These are phyloP conservation scores for Nestor notabilis DNA, from an alignment of 2,113 vertebrate species.

Conservation along the genomic window DNA sequence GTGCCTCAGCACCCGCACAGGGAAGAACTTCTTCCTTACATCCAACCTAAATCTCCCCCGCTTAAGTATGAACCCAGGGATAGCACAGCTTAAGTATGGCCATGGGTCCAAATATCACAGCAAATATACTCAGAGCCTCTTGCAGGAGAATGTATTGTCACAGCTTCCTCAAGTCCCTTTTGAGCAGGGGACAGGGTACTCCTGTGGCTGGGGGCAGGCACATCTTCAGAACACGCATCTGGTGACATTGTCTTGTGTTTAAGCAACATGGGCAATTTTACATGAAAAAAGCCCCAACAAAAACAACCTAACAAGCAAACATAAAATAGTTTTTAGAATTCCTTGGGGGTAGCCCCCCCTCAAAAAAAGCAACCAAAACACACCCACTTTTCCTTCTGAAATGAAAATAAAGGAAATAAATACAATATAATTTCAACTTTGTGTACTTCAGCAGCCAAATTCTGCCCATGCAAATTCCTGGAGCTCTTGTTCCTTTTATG, in stretches of 20 bases:
- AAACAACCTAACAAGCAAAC: not conserved
- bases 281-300: not conserved
- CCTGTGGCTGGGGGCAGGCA: not conserved
- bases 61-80: not conserved
- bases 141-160: not conserved
- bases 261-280: not conserved
- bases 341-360: no score
- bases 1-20: not conserved
- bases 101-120: not conserved
- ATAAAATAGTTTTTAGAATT: not conserved
- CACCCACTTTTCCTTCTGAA: not conserved
- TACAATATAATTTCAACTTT: not conserved
- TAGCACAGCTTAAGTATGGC: not conserved
- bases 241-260: not conserved
- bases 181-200: accelerated
- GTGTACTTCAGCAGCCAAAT: not conserved
- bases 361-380: no score
- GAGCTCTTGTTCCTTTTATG: not conserved
- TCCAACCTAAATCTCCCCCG: not conserved
- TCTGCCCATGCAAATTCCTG: not conserved
- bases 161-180: not conserved
- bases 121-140: not conserved
- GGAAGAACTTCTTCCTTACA: not conserved
- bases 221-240: not conserved
- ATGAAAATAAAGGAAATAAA: not conserved